A percentile compares a stretch with the other conserved stretches of the same genome.
Evolutionary conservation across 2,113 vertebrate species (phyloP).

Genomic region (Notothenia coriiceps): DNA sequence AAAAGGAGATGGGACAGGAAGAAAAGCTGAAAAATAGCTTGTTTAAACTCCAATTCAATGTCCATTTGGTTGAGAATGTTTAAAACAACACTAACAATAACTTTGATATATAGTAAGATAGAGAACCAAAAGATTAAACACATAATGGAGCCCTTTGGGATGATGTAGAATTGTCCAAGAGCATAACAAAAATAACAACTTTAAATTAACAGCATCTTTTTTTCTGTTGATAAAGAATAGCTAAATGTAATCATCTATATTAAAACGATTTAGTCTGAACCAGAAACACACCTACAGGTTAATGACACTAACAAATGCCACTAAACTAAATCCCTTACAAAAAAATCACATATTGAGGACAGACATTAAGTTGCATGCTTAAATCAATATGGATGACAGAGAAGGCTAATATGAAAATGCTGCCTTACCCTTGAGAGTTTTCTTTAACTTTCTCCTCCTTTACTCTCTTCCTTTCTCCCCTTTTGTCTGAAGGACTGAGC

Average conservation of each 20-base stretch:
- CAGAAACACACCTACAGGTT: background rate
- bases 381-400: background rate
- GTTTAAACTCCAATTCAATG: too few species aligned
- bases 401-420: conserved; percentile 10
- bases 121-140: background rate
- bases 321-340: background rate
- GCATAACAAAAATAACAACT: background rate
- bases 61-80: too few species aligned
- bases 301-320: background rate
- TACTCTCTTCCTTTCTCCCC: conserved; percentile 26
- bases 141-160: background rate
- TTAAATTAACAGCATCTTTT: background rate
- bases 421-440: conserved; percentile 71
- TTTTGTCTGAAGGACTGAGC: conserved; percentile 33
- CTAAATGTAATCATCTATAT: background rate
- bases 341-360: background rate
- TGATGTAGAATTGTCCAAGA: background rate
- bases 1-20: background rate
- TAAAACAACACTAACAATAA: background rate
- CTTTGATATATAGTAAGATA: background rate
- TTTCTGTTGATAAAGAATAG: background rate
- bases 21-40: background rate
- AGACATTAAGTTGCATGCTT: background rate
- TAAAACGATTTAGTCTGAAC: background rate
- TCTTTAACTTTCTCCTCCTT: conserved; percentile 41